Conservation (phyloP, 2,797 vertebrate species). For the Argyrosomus regius region DNA sequence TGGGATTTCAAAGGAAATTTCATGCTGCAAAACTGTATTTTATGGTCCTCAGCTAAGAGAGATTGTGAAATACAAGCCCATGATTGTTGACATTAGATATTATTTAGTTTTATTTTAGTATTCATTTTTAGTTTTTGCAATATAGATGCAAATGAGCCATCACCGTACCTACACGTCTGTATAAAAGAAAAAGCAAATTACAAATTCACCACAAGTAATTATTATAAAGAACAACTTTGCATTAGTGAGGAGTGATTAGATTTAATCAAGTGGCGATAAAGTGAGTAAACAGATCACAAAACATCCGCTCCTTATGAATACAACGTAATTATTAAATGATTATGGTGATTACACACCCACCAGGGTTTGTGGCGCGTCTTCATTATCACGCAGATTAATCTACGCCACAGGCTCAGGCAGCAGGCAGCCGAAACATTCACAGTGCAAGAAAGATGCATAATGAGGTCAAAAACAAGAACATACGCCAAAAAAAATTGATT, state of each 20-base stretch:
- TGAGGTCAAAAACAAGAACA: conserved; percentile 23
- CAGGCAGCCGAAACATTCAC: conserved; percentile 20
- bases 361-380: conserved; percentile 60
- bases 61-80: conserved; percentile 67
- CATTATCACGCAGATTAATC: conserved; percentile 72
- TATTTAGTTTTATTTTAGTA: conserved; percentile 40
- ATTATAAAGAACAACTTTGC: conserved; percentile 52
- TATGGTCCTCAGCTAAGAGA: conserved; percentile 62
- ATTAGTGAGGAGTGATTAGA: conserved; percentile 67
- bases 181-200: conserved; percentile 41
- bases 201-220: conserved; percentile 60
- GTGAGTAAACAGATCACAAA: conserved; percentile 75
- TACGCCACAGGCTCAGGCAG: conserved; percentile 49
- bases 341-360: conserved; percentile 76
- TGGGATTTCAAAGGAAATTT: conserved; percentile 80
- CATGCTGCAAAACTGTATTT: conserved; percentile 70
- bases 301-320: conserved; percentile 69
- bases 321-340: conserved; percentile 81
- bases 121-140: conserved; percentile 25
- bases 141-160: conserved; percentile 71
- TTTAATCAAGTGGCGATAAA: conserved; percentile 76
- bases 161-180: conserved; percentile 3
- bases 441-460: conserved; percentile 14
- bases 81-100: conserved; percentile 73
- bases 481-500: neutral